Conservation (phyloP, 1,140 invertebrate species). For the Riptortus pedestris region DNA sequence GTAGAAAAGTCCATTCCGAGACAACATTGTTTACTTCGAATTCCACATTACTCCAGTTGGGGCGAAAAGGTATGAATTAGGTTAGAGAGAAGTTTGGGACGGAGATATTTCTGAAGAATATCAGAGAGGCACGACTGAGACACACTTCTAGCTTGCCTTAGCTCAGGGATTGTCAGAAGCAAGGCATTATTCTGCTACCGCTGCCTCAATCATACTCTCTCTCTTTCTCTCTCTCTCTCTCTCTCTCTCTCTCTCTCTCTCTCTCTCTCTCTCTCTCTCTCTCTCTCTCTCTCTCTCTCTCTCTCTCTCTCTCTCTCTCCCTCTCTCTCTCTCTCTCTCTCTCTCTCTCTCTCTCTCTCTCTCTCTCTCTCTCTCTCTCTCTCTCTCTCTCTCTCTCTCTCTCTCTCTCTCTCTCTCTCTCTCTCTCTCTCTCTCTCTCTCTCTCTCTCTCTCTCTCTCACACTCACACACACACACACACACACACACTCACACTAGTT, state of each 20-base stretch:
- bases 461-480: slow-evolving; percentile 21
- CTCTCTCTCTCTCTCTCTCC: slow-evolving; percentile 26
- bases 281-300: slow-evolving; percentile 26
- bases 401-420: slow-evolving; percentile 28
- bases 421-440: slow-evolving; percentile 27
- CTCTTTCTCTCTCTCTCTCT: slow-evolving; percentile 22
- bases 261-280: slow-evolving; percentile 25
- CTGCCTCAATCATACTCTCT: slow-evolving; percentile 22
- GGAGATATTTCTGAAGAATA: too few relatives aligned
- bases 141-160: too few relatives aligned
- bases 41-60: too few relatives aligned
- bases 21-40: too few relatives aligned
- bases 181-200: too few relatives aligned
- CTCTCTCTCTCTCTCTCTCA: slow-evolving; percentile 27
- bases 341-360: slow-evolving; percentile 27
- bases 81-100: too few relatives aligned
- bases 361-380: slow-evolving; percentile 27
- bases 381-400: slow-evolving; percentile 28
- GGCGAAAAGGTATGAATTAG: too few relatives aligned
- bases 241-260: slow-evolving; percentile 23
- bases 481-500: too few relatives aligned
- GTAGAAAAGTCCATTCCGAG: too few relatives aligned
- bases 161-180: too few relatives aligned
- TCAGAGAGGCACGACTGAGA: too few relatives aligned
- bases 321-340: slow-evolving; percentile 27